Evolutionary conservation across 1,140 invertebrate species (phyloP), one percentile per base, ranked within the genome.

Genomic region (Sweltsa coloradensis): DNA sequence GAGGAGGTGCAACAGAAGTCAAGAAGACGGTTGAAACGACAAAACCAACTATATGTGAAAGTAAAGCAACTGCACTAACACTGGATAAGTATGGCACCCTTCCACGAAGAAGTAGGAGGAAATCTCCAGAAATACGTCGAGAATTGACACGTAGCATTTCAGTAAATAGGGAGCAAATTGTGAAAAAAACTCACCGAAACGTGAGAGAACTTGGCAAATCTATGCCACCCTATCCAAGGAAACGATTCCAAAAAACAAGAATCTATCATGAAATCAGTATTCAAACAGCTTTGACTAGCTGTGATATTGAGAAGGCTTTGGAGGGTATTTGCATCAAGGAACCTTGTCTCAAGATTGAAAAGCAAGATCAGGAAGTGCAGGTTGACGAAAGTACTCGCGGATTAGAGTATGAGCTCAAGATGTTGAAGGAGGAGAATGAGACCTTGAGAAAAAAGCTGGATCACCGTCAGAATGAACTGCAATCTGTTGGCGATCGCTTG

Each of bases 201-300:
- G 43, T 37, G 11, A 24, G 43, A 37, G 29, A 51, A 16, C 27
- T 27, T 4, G 18, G 18, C 16, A 37, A 9, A 23, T 6, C 31
- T n/a, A 36, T 72, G 23, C 75, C 74, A 0, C 72, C 73, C 0
- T 69, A 71, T 48, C 68, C 71, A 25, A 34, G 45, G 7, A 9
- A 36, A 18, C 29, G 45, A 1, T 22, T 18, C 11, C 29, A 22
- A 14, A 72, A 70, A 55, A 85, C 80, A 0, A 71, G 75, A 53
- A 88, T 89, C 47, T 88, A 85, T 59, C 83, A 86, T 49, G 85
- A 89, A 62, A 81, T 71, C 0, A 69, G 71, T 13, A 71, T 75
- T 3, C 85, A 89, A 57, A 89, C 85, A 0, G 81, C 79, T 5
- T 60, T 88, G 19, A 75, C 81, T 0, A 74, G 76, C 31, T 59